These are phyloP conservation scores for Australoheros scitulus DNA, from an alignment of 2,113 vertebrate genomes.

Conservation along the genomic window DNA sequence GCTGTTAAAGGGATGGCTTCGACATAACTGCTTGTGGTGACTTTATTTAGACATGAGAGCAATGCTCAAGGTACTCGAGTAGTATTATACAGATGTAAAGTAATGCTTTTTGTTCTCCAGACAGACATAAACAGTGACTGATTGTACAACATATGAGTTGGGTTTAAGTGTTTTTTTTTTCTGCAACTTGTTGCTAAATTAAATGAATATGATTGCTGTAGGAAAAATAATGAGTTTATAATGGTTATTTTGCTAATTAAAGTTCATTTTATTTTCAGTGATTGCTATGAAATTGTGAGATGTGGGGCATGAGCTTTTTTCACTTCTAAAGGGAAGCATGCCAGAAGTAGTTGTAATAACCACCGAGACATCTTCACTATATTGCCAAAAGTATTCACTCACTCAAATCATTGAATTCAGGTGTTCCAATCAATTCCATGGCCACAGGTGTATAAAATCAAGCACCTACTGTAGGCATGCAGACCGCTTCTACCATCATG, in stretches of 20 bases:
- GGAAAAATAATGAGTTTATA: neutral
- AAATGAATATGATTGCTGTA: neutral
- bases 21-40: neutral
- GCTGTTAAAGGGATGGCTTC: neutral
- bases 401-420: too few species aligned
- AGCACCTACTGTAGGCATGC: too few species aligned
- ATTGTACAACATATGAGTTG: neutral
- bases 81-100: neutral
- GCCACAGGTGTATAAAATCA: too few species aligned
- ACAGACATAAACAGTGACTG: neutral
- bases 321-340: neutral
- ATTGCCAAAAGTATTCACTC: too few species aligned
- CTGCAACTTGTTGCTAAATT: neutral
- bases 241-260: neutral
- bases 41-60: neutral
- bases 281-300: neutral
- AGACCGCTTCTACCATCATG: too few species aligned
- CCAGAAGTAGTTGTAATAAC: neutral
- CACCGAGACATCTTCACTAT: neutral
- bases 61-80: neutral
- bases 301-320: neutral
- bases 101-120: neutral
- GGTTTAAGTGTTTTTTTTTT: neutral
- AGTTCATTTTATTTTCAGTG: neutral
- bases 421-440: too few species aligned